Evolutionary conservation across 1,140 invertebrate genomes (phyloP).

Genomic region (Drosophila equinoxialis): DNA sequence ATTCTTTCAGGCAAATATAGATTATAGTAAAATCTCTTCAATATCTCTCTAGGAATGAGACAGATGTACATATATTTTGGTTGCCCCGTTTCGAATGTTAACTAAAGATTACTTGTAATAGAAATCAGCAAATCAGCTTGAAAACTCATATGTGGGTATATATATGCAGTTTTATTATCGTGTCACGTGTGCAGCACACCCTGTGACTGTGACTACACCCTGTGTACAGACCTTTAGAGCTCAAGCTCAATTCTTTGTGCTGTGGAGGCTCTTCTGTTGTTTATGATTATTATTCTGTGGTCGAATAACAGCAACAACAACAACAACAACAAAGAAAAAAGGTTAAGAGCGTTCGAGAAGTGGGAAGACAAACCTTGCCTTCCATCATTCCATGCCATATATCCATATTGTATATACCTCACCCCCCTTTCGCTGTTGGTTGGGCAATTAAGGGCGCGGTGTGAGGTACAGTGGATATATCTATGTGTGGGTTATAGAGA

Average conservation of each 20-base stretch:
- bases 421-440: not conserved
- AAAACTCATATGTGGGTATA: not conserved
- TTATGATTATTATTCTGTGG: slow-evolving; percentile 12
- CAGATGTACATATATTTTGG: too few relatives aligned
- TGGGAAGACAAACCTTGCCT: not conserved
- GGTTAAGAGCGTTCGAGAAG: slow-evolving; percentile 4
- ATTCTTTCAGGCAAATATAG: too few relatives aligned
- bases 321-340: slow-evolving; percentile 7
- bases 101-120: not conserved
- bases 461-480: not conserved
- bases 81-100: not conserved
- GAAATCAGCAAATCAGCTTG: not conserved
- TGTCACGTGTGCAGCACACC: not conserved
- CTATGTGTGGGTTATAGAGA: not conserved
- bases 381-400: not conserved
- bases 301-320: slow-evolving; percentile 5
- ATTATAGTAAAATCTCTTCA: too few relatives aligned
- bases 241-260: slow-evolving; percentile 8
- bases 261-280: slow-evolving; percentile 3
- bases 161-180: slow-evolving; percentile 1
- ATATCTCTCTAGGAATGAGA: too few relatives aligned
- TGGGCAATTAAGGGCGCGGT: not conserved
- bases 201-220: not conserved
- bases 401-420: not conserved
- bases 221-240: not conserved